phyloP scores from a whole-genome alignment of 2,113 vertebrate species.

The Irena cyanogastra region DNA sequence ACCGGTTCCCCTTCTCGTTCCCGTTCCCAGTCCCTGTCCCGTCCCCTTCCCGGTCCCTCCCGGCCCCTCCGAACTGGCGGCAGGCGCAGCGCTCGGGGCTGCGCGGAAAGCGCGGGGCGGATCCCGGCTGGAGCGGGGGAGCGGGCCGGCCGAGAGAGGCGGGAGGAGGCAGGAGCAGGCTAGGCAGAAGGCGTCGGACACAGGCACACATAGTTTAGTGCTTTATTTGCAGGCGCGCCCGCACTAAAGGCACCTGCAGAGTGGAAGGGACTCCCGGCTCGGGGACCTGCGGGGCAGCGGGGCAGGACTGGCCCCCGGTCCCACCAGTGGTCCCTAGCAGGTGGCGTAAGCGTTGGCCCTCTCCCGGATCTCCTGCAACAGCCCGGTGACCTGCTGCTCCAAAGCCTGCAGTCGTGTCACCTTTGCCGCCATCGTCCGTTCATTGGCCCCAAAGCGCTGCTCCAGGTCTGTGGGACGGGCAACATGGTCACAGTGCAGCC shows the following conservation, averaged over 20 bases:
- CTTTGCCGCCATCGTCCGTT: conserved; percentile 73
- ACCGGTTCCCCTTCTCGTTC: not conserved
- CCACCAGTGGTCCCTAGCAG: conserved; percentile 52
- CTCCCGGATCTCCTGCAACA: conserved; percentile 68
- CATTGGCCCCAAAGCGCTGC: conserved; percentile 73
- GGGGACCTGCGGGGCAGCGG: not conserved
- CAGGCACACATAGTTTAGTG: not conserved
- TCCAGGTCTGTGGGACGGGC: conserved; percentile 69
- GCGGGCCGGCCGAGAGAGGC: not conserved
- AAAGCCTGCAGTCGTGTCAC: conserved; percentile 63
- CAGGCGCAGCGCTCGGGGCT: not conserved
- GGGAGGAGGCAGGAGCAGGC: not conserved
- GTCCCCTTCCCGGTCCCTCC: not conserved
- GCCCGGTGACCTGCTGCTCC: conserved; percentile 64
- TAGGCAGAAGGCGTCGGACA: not conserved
- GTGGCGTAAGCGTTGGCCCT: conserved; percentile 69
- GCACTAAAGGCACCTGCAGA: not conserved
- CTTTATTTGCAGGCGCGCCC: not conserved
- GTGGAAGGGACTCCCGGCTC: not conserved
- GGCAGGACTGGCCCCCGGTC: not conserved
- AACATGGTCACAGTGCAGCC: not conserved
- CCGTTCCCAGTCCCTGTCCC: not conserved
- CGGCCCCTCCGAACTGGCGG: not conserved
- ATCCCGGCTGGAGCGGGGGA: conserved; percentile 26
- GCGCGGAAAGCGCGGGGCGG: conserved; percentile 48